Percentiles rank a stretch among this genome's conserved stretches.
These are phyloP conservation scores for Cantharis rustica DNA, from an alignment of 2,888 invertebrate species.

Conservation along the genomic window DNA sequence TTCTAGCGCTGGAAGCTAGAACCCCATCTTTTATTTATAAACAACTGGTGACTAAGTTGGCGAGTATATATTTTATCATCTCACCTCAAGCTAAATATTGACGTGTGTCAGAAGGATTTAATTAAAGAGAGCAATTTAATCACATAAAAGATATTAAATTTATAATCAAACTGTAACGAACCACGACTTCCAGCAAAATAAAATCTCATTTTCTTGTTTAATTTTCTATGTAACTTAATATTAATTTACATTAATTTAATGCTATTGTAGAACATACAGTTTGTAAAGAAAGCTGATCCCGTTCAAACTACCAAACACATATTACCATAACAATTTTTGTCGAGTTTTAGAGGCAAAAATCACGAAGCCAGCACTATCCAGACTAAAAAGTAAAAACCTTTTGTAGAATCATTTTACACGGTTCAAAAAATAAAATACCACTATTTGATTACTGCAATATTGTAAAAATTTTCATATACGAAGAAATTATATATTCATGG, in stretches of 20 bases:
- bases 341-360: neutral
- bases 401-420: neutral
- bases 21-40: neutral
- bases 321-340: neutral
- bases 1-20: neutral
- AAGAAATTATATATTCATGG: slow-evolving; percentile 9
- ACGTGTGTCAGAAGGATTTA: neutral
- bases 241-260: neutral
- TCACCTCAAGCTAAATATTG: neutral
- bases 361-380: neutral
- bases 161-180: neutral
- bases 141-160: neutral
- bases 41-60: neutral
- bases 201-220: neutral
- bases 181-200: neutral
- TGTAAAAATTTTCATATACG: neutral
- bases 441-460: neutral
- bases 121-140: neutral
- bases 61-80: neutral
- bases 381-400: neutral
- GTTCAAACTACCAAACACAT: neutral
- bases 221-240: neutral
- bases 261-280: neutral
- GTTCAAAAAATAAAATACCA: neutral
- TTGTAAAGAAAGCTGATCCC: neutral